phyloP scores from a whole-genome alignment of 2,888 invertebrate genomes.

The Phymatocera aterrima region DNA sequence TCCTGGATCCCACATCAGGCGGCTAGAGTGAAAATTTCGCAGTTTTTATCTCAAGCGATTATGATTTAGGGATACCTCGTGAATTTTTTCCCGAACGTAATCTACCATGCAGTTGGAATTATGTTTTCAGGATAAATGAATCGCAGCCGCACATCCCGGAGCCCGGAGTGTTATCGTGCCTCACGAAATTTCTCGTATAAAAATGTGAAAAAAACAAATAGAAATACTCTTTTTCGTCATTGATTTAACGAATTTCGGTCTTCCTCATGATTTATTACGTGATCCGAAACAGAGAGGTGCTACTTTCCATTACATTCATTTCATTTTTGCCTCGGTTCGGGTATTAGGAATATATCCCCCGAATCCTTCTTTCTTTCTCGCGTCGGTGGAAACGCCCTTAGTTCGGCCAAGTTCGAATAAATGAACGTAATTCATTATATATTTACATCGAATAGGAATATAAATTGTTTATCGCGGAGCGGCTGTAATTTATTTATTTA shows the following conservation, averaged over 20 bases:
- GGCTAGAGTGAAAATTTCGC: too few species aligned
- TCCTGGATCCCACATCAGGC: too few species aligned
- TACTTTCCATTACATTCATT: not conserved
- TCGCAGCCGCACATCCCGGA: not conserved
- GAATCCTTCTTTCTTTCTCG: too few species aligned
- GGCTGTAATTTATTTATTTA: too few species aligned
- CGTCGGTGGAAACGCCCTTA: too few species aligned
- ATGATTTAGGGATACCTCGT: too few species aligned
- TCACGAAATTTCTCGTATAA: not conserved
- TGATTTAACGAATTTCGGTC: not conserved
- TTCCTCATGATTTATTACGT: not conserved
- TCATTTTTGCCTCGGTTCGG: not conserved
- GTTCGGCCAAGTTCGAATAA: too few species aligned
- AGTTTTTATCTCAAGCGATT: too few species aligned
- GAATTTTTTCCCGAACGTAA: not conserved
- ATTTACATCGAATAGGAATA: too few species aligned
- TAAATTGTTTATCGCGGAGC: too few species aligned
- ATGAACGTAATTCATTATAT: too few species aligned
- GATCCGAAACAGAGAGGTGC: not conserved
- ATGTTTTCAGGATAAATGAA: not conserved
- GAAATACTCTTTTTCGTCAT: not conserved
- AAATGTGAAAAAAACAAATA: not conserved
- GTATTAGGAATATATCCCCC: too few species aligned
- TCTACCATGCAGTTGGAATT: not conserved
- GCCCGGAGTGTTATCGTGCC: not conserved